These are phyloP conservation scores for Trachurus trachurus DNA, from an alignment of 2,797 vertebrate species.

Conservation along the genomic window DNA sequence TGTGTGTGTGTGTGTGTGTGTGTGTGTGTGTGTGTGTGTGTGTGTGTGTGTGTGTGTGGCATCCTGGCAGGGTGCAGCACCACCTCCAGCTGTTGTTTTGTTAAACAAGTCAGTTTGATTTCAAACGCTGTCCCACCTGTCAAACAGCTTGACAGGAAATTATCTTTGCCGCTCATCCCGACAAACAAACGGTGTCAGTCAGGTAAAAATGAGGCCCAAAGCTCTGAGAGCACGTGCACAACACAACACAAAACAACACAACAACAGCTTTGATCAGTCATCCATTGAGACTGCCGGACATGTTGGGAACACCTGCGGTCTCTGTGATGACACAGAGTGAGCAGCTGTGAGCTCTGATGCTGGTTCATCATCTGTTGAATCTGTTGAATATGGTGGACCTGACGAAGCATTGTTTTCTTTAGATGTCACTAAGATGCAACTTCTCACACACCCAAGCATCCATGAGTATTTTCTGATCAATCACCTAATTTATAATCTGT, in stretches of 20 bases:
- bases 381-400: conserved; percentile 21
- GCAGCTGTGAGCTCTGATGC: conserved; percentile 47
- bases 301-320: conserved; percentile 40
- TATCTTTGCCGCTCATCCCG: conserved; percentile 33
- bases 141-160: conserved; percentile 53
- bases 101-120: conserved; percentile 59
- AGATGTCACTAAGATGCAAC: too few species aligned
- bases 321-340: conserved; percentile 4
- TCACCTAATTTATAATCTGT: too few species aligned
- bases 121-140: conserved; percentile 48
- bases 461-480: too few species aligned
- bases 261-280: conserved; percentile 21
- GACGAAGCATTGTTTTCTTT: background rate
- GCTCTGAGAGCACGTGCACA: background rate
- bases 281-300: conserved; percentile 11
- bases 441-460: too few species aligned
- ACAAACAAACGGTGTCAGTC: conserved; percentile 43
- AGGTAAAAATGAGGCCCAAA: conserved; percentile 23
- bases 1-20: background rate
- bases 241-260: too few species aligned
- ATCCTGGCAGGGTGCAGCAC: conserved; percentile 47
- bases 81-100: conserved; percentile 66
- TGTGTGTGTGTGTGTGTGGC: background rate
- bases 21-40: conserved; percentile 8
- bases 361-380: conserved; percentile 47